These are phyloP conservation scores for Leistus spinibarbis DNA, from an alignment of 2,888 invertebrate genomes.

Conservation along the genomic window DNA sequence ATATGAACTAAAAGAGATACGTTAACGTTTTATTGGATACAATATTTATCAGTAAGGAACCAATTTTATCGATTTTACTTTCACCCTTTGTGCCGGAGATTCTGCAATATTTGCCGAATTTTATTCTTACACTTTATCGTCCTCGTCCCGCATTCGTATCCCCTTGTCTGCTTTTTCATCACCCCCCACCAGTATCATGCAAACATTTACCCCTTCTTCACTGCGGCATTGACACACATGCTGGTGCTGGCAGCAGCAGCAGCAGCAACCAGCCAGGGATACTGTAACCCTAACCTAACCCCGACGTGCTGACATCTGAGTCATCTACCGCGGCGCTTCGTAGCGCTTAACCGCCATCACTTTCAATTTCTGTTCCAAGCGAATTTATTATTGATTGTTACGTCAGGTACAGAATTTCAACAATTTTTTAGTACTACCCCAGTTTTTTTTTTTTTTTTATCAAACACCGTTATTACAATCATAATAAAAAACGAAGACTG, in stretches of 20 bases:
- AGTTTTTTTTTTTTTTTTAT: not conserved
- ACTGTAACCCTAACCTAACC: not conserved
- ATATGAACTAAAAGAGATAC: too few relatives aligned
- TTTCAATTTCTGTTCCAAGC: not conserved
- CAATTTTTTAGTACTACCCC: not conserved
- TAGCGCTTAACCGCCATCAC: not conserved
- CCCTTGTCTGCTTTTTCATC: not conserved
- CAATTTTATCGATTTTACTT: too few relatives aligned
- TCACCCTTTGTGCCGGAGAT: too few relatives aligned
- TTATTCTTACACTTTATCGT: too few relatives aligned
- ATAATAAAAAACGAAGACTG: not conserved
- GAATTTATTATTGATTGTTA: constrained; percentile 6
- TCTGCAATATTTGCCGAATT: too few relatives aligned
- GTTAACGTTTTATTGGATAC: too few relatives aligned
- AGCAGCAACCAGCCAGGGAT: not conserved
- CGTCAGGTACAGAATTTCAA: not conserved
- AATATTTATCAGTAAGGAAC: too few relatives aligned
- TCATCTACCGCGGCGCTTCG: not conserved
- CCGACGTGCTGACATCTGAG: not conserved
- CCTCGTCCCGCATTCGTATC: too few relatives aligned
- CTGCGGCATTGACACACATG: not conserved
- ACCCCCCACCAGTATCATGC: not conserved
- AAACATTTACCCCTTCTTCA: not conserved
- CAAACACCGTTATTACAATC: not conserved
- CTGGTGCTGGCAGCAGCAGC: too few relatives aligned